Percentiles rank a stretch among this genome's conserved stretches.
Conservation (phyloP, 2,888 invertebrate genomes). For the Platerodrilus igneus region DNA sequence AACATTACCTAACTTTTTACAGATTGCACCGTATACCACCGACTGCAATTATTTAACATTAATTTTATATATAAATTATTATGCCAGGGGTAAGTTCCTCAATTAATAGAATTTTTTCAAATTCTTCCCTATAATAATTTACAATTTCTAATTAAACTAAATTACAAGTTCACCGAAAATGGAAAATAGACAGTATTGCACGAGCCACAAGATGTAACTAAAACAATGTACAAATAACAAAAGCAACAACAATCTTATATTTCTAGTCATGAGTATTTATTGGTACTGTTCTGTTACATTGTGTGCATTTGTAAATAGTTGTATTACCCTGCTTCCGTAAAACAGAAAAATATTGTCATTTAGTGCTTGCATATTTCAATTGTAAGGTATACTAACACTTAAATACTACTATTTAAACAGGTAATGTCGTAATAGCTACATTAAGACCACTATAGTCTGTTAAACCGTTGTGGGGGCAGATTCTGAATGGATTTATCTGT, state of each 20-base stretch:
- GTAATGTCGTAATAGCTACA: too few relatives aligned
- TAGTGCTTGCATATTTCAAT: too few relatives aligned
- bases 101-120: slow-evolving; percentile 28
- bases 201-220: slow-evolving; percentile 25
- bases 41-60: slow-evolving; percentile 43
- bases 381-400: too few relatives aligned
- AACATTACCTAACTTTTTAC: slow-evolving; percentile 36
- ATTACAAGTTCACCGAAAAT: slow-evolving; percentile 12
- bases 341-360: slow-evolving; percentile 20
- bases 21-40: slow-evolving; percentile 48
- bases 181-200: slow-evolving; percentile 29
- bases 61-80: slow-evolving; percentile 44
- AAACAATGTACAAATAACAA: slow-evolving; percentile 15
- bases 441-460: too few relatives aligned
- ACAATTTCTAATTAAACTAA: slow-evolving; percentile 20
- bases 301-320: slow-evolving; percentile 20
- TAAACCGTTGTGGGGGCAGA: too few relatives aligned
- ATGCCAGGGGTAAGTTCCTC: slow-evolving; percentile 50
- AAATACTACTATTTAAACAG: too few relatives aligned
- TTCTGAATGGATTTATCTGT: too few relatives aligned
- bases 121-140: slow-evolving; percentile 34
- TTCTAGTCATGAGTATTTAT: slow-evolving; percentile 27
- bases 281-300: slow-evolving; percentile 23
- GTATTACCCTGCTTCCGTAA: slow-evolving; percentile 31
- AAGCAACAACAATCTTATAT: slow-evolving; percentile 12